A percentile compares a stretch with the other conserved stretches of the same genome.
phyloP scores from a whole-genome alignment of 2,113 vertebrate species.

The Apus apus region DNA sequence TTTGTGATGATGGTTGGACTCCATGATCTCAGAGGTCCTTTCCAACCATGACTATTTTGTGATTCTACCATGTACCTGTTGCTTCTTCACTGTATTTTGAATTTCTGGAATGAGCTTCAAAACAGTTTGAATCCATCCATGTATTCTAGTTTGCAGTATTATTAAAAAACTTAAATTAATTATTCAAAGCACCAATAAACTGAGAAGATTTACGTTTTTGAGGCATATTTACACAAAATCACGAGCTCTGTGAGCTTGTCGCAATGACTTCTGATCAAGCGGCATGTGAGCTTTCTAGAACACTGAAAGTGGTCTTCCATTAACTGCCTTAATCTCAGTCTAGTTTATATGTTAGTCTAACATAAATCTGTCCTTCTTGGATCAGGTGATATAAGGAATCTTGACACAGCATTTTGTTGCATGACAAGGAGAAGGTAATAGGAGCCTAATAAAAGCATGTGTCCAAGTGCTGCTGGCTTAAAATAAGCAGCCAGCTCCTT shows the following conservation, averaged over 20 bases:
- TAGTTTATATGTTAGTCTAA: background rate
- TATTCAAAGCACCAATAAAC: background rate
- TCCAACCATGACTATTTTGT: no score
- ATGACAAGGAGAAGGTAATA: background rate
- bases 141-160: background rate
- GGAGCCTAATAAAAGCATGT: background rate
- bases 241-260: background rate
- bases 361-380: background rate
- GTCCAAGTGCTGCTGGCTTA: background rate
- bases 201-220: background rate
- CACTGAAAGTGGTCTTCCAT: background rate
- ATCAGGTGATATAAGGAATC: background rate
- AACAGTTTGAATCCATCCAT: background rate
- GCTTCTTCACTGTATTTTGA: background rate
- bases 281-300: background rate
- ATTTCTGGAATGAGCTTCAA: background rate
- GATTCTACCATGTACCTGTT: background rate
- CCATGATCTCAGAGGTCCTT: no score
- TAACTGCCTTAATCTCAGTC: background rate
- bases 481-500: background rate
- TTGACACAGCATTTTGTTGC: background rate
- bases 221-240: background rate
- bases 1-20: no score
- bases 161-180: background rate
- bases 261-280: background rate